Evolutionary conservation across 2,113 vertebrate species (phyloP).

Genomic region (Sinocyclocheilus rhinocerous): DNA sequence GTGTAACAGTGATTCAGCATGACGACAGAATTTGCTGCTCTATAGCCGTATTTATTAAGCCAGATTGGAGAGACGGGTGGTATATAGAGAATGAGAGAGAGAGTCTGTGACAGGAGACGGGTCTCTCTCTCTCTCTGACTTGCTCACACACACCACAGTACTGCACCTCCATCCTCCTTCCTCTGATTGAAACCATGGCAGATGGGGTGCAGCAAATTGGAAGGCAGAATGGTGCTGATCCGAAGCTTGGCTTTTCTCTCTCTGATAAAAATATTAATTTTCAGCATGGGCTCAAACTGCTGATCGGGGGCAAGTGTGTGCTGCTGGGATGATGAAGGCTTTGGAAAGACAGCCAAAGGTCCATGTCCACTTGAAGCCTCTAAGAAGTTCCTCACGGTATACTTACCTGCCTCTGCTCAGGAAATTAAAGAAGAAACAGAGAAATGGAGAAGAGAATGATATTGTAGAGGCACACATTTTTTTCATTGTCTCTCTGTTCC

Average conservation of each 20-base stretch:
- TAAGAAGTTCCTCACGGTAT: background rate
- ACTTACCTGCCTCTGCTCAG: background rate
- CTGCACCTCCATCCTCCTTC: slow-evolving; percentile 36
- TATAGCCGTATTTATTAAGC: slow-evolving; percentile 53
- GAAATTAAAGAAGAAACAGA: background rate
- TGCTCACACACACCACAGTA: slow-evolving; percentile 28
- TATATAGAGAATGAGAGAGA: slow-evolving; percentile 29
- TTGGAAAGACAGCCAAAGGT: slow-evolving; percentile 6
- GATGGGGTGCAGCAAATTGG: slow-evolving; percentile 63
- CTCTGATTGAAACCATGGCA: slow-evolving; percentile 60
- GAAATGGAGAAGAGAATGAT: background rate
- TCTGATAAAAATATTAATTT: slow-evolving; percentile 53
- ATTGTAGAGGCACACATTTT: background rate
- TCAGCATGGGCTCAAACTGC: slow-evolving; percentile 47
- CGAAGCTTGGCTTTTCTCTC: slow-evolving; percentile 40
- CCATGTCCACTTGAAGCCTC: background rate
- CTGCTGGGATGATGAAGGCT: slow-evolving; percentile 30
- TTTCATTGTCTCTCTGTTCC: background rate
- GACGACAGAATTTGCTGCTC: slow-evolving; percentile 50
- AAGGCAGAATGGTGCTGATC: slow-evolving; percentile 39
- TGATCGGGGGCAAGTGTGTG: slow-evolving; percentile 11
- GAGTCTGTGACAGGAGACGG: background rate
- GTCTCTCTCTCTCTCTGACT: slow-evolving; percentile 18
- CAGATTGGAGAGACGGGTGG: slow-evolving; percentile 56
- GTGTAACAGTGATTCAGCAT: slow-evolving; percentile 41